Percentiles rank a stretch among this genome's conserved stretches.
These are phyloP conservation scores for Sciaenops ocellatus DNA, from an alignment of 2,797 vertebrate genomes.

Conservation along the genomic window DNA sequence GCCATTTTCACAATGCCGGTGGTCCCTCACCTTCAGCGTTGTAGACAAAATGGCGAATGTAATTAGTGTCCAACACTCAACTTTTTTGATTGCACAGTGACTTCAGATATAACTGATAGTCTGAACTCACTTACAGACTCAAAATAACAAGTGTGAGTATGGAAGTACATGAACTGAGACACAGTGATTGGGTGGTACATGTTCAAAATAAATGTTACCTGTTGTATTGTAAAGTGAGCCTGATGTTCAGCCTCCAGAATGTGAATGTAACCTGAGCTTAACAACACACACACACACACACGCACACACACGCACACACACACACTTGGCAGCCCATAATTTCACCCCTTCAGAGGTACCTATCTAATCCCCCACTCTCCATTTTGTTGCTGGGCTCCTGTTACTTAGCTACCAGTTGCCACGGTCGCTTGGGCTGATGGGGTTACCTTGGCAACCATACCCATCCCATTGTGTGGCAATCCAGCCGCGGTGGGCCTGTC, in stretches of 20 bases:
- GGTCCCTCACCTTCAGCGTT: too few species aligned
- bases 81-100: too few species aligned
- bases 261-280: background rate
- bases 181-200: too few species aligned
- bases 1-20: too few species aligned
- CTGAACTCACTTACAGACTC: too few species aligned
- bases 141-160: too few species aligned
- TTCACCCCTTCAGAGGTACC: conserved; percentile 39
- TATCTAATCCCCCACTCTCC: conserved; percentile 54
- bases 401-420: conserved; percentile 81
- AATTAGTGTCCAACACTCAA: too few species aligned
- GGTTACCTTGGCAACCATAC: conserved; percentile 79
- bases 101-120: too few species aligned
- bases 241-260: background rate
- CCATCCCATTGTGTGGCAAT: conserved; percentile 73
- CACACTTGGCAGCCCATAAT: conserved; percentile 28
- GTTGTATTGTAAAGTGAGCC: too few species aligned
- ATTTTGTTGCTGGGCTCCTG: conserved; percentile 70
- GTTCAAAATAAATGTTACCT: background rate
- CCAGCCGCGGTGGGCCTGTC: conserved; percentile 62
- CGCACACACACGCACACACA: conserved; percentile 48
- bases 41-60: too few species aligned
- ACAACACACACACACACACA: conserved; percentile 17
- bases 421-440: conserved; percentile 71
- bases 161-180: too few species aligned